These are phyloP conservation scores for Polydrusus tereticollis DNA, from an alignment of 2,888 invertebrate genomes.

Conservation along the genomic window DNA sequence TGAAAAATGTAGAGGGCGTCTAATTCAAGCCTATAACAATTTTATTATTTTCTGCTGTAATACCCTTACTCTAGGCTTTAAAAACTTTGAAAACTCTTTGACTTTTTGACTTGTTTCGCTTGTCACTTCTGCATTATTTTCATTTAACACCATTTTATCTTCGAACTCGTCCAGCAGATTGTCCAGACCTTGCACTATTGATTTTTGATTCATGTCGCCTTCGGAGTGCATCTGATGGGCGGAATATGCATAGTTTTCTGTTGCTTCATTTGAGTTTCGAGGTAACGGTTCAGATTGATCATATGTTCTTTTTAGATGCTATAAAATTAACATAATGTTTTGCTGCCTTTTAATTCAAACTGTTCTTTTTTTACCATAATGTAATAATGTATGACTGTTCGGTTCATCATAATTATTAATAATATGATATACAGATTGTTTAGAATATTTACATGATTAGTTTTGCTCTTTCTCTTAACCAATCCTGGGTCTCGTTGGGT, in stretches of 20 bases:
- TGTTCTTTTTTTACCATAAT: not conserved
- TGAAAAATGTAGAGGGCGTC: too few relatives aligned
- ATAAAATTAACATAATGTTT: not conserved
- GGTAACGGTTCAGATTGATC: slow-evolving; percentile 8
- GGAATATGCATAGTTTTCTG: slow-evolving; percentile 5
- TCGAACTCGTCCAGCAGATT: slow-evolving; percentile 24
- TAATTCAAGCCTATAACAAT: too few relatives aligned
- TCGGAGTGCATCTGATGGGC: slow-evolving; percentile 43
- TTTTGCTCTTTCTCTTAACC: slow-evolving; percentile 29
- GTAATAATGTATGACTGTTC: not conserved
- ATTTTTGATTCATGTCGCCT: slow-evolving; percentile 32
- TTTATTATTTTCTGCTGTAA: not conserved
- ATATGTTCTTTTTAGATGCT: not conserved
- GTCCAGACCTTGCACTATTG: slow-evolving; percentile 12
- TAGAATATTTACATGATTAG: slow-evolving; percentile 27
- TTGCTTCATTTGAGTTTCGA: not conserved
- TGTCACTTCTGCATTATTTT: not conserved
- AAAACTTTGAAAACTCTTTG: slow-evolving; percentile 23
- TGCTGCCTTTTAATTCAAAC: not conserved
- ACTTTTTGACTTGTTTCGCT: slow-evolving; percentile 16
- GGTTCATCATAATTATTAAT: not conserved
- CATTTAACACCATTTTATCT: slow-evolving; percentile 24
- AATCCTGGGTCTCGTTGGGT: slow-evolving; percentile 35
- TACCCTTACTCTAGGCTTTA: slow-evolving; percentile 31
- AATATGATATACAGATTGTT: not conserved